phyloP scores from a whole-genome alignment of 1,140 invertebrate species.

The Condylostylus longicornis region DNA sequence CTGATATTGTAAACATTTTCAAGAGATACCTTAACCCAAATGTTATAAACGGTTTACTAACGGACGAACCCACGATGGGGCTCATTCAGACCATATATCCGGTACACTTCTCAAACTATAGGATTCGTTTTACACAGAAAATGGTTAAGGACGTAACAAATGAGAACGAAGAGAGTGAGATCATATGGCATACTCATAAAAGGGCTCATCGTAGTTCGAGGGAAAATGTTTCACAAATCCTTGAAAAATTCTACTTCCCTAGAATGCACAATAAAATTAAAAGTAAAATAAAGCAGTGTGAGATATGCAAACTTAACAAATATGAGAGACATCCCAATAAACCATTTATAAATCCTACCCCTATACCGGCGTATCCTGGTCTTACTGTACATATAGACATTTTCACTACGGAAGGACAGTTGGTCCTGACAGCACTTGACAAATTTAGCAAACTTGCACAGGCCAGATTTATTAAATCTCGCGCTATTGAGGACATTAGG shows the following conservation, averaged over 20 bases:
- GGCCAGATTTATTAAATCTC: too few species aligned
- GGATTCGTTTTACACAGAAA: conserved; percentile 1
- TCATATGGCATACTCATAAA: conserved; percentile 1
- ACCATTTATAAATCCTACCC: conserved; percentile 3
- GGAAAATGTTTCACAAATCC: conserved; percentile 6
- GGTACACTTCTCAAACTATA: neutral
- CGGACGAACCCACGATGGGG: conserved; percentile 1
- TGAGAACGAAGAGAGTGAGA: conserved; percentile 2
- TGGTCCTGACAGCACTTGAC: neutral
- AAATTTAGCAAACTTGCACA: too few species aligned
- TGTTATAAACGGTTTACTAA: neutral
- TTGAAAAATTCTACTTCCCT: conserved; percentile 6
- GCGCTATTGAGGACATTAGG: too few species aligned
- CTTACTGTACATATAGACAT: conserved; percentile 9
- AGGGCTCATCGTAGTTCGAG: conserved; percentile 4
- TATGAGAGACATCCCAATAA: conserved; percentile 8
- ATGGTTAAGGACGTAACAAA: conserved; percentile 3
- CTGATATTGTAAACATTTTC: neutral
- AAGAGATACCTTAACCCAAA: conserved; percentile 1
- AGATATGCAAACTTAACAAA: conserved; percentile 7
- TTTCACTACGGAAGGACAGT: conserved; percentile 4
- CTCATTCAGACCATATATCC: neutral
- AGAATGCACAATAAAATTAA: conserved; percentile 4
- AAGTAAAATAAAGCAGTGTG: conserved; percentile 1
- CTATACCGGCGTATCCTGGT: conserved; percentile 6